Percentiles rank a stretch among this genome's conserved stretches.
Evolutionary conservation across 2,113 vertebrate species (phyloP).

Genomic region (Bungarus multicinctus): DNA sequence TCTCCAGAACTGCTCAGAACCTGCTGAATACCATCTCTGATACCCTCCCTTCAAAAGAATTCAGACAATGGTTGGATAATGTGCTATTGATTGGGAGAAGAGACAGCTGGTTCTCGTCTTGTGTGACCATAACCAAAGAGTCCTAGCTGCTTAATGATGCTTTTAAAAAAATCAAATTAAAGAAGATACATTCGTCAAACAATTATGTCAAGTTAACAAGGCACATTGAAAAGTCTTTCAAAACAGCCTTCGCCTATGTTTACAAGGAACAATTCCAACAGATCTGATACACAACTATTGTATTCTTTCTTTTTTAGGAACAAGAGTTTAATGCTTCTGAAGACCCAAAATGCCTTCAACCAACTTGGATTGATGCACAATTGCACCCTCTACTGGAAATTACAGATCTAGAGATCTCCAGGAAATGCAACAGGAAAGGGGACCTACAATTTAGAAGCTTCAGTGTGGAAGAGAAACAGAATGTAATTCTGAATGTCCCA

Average conservation of each 20-base stretch:
- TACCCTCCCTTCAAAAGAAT: background rate
- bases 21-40: no score
- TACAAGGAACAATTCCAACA: background rate
- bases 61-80: background rate
- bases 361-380: background rate
- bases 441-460: background rate
- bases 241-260: background rate
- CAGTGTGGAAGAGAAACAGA: background rate
- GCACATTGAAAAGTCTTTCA: background rate
- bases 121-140: background rate
- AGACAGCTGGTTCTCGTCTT: background rate
- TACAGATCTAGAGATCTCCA: background rate
- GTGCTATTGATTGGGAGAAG: background rate
- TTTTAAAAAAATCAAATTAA: background rate
- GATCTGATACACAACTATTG: background rate
- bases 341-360: background rate
- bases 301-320: background rate
- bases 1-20: no score
- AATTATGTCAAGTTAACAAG: background rate
- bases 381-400: background rate
- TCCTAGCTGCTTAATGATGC: background rate
- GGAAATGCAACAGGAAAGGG: no score
- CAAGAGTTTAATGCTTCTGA: background rate
- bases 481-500: background rate
- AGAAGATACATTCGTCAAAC: background rate